Base-by-base conservation (phyloP, 1,140 invertebrate species). In the Dryas iulia region DNA sequence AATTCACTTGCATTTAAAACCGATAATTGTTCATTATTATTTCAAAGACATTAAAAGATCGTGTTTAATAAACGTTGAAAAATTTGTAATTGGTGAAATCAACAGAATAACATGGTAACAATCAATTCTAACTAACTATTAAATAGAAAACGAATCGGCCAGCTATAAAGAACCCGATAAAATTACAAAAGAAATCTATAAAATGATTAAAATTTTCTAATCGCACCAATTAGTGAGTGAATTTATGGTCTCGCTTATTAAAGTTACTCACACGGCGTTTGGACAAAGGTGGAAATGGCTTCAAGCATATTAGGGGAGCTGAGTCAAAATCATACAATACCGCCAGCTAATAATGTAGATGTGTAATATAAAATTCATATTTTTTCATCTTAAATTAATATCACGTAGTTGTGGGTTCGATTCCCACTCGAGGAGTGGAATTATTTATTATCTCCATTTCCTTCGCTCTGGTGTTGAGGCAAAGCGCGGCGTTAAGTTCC, bases 101-200 rank as follows among this genome's bases (percentile, higher is more conserved):
- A 78, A 79, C 72, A 66, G 80, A 82, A 84, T 79, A 89, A 82
- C 83, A 81, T 82, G 80, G 80, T 80, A 89, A 89, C 87, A 85
- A 88, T 85, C 84, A 86, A 87, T 86, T 86, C 74, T 72, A 78
- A 81, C 76, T 76, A 84, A 84, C 82, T 81, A 83, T 86, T 86
- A 79, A 80, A 83, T 81, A 83, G 81, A 81, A 83, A 87, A 86
- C 78, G 84, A 88, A 86, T 84, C 84, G 78, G 69, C 53, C 76
- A 76, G 77, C 79, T 74, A 81, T 86, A 87, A 86, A 88, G 81
- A 77, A 76, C 71, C 69, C 87, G 86, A 87, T 90, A 88, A 86
- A 82, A 86, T 85, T 90, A 90, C 84, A 88, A 89, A 87, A 89
- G 86, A 84, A 88, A 88, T 86, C 84, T 78, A 89, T 87, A 89